A percentile compares a stretch with the other conserved stretches of the same genome.
phyloP scores from a whole-genome alignment of 2,888 invertebrate genomes.

The Stomorhina lunata region DNA sequence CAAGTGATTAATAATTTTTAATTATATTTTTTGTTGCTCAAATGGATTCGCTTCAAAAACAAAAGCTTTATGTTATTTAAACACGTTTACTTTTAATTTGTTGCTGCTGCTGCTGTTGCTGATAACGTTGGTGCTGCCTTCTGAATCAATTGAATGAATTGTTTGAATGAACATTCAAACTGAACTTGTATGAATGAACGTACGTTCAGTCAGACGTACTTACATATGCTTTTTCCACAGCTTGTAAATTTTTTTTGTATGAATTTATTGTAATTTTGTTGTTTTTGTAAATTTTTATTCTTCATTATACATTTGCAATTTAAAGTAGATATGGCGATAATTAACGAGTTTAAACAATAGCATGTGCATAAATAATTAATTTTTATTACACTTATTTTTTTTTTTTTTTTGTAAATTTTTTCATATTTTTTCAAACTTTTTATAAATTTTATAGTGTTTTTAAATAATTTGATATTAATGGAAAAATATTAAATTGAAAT shows the following conservation, averaged over 20 bases:
- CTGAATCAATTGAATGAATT: constrained; percentile 28
- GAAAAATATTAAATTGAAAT: no score
- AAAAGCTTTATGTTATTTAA: constrained; percentile 12
- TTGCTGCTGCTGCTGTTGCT: background rate
- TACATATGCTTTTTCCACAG: no score
- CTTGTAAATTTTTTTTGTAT: constrained; percentile 3
- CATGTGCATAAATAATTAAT: constrained; percentile 52
- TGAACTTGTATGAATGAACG: background rate
- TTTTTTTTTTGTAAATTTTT: background rate
- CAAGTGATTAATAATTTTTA: no score
- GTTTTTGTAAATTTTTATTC: background rate
- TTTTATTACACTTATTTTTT: background rate
- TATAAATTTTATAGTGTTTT: background rate
- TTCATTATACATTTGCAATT: background rate
- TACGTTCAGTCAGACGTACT: background rate
- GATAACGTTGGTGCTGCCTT: background rate
- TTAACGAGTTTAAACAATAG: constrained; percentile 47
- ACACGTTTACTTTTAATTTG: background rate
- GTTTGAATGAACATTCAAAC: background rate
- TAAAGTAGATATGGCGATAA: constrained; percentile 31
- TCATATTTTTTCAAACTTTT: background rate
- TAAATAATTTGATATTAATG: background rate
- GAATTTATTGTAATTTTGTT: background rate
- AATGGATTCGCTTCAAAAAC: constrained; percentile 1
- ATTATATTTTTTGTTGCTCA: constrained; percentile 20